phyloP scores from a whole-genome alignment of 2,888 invertebrate genomes.

The Philereme transversata region DNA sequence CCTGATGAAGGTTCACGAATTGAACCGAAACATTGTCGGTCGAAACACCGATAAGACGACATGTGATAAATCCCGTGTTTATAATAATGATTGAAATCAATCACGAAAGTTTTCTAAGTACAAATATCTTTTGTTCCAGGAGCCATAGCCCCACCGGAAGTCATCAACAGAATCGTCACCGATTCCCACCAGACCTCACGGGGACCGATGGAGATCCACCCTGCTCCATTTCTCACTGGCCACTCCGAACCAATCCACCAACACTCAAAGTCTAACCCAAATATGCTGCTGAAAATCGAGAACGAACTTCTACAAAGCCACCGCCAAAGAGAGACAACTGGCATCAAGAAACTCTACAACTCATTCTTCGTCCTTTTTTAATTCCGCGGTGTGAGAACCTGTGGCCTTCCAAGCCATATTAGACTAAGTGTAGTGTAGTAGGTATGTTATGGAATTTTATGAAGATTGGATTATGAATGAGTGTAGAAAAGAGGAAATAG shows the following conservation, averaged over 20 bases:
- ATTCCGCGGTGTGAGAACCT: constrained; percentile 50
- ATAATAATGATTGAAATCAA: no score
- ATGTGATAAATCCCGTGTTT: no score
- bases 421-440: constrained; percentile 25
- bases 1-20: no score
- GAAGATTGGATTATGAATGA: constrained; percentile 66
- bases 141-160: constrained; percentile 67
- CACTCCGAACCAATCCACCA: constrained; percentile 4
- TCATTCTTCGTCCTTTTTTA: constrained; percentile 94
- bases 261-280: constrained; percentile 42
- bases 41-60: no score
- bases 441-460: constrained; percentile 68
- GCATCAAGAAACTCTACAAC: constrained; percentile 94
- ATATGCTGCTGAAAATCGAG: constrained; percentile 89
- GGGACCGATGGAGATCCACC: constrained; percentile 36
- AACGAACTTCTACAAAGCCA: constrained; percentile 91
- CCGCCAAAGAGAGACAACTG: constrained; percentile 92
- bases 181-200: constrained; percentile 54
- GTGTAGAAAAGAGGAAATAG: constrained; percentile 64
- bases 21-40: no score
- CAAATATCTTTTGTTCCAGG: constrained; percentile 61
- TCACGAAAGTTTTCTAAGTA: no score
- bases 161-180: constrained; percentile 43
- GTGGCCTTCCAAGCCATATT: constrained; percentile 1
- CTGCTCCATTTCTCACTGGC: constrained; percentile 5